A percentile compares a stretch with the other conserved stretches of the same genome.
Conservation (phyloP, 2,888 invertebrate genomes). For the Calameuta idolon region DNA sequence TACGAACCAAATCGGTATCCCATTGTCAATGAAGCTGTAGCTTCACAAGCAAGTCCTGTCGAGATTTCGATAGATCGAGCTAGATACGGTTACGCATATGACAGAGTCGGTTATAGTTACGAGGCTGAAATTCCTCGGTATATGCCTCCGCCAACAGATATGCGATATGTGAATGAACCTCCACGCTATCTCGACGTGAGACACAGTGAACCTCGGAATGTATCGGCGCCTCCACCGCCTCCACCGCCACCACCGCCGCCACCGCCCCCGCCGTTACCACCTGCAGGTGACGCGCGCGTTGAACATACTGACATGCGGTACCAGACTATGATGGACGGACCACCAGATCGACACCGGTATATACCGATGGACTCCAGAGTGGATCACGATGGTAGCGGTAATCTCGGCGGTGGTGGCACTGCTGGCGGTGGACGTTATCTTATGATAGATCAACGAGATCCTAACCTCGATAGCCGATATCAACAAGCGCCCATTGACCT, state of each 20-base stretch:
- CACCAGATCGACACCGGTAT: constrained; percentile 24
- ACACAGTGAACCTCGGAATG: not conserved
- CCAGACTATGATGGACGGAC: constrained; percentile 42
- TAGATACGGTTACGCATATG: constrained; percentile 49
- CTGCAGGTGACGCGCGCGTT: not conserved
- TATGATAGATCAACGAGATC: not conserved
- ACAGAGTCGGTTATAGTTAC: constrained; percentile 41
- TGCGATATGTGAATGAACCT: not conserved
- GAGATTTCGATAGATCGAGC: constrained; percentile 43
- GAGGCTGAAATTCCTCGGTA: constrained; percentile 40
- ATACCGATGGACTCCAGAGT: not conserved
- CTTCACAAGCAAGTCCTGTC: constrained; percentile 8
- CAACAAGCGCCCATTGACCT: constrained; percentile 41
- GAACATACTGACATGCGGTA: constrained; percentile 9
- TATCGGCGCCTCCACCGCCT: not conserved
- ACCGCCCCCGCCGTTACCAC: not conserved
- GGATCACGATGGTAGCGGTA: not conserved
- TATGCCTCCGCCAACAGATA: constrained; percentile 28
- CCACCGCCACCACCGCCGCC: not conserved
- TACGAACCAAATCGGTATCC: constrained; percentile 33
- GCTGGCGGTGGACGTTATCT: not conserved
- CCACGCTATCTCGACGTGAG: not conserved
- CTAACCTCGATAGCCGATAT: constrained; percentile 26
- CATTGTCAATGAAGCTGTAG: not conserved
- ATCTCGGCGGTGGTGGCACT: not conserved